A percentile compares a stretch with the other conserved stretches of the same genome.
phyloP scores from a whole-genome alignment of 2,888 invertebrate genomes.

The Cataglyphis albicans region DNA sequence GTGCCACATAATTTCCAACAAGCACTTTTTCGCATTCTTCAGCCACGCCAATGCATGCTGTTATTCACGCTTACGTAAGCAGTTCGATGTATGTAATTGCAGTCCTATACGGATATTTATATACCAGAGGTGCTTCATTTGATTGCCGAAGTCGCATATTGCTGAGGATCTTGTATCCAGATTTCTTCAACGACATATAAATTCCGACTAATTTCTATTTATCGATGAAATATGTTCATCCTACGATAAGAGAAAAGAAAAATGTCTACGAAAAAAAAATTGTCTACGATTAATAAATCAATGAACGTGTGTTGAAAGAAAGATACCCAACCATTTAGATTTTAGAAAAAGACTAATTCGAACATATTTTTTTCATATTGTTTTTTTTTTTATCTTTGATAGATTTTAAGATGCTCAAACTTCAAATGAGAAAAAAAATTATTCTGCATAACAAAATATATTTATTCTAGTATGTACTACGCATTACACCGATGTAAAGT shows the following conservation, averaged over 20 bases:
- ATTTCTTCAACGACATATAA: not conserved
- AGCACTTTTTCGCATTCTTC: slow-evolving; percentile 11
- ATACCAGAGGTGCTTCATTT: not conserved
- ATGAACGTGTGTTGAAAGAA: not conserved
- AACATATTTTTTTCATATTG: not conserved
- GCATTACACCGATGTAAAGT: not conserved
- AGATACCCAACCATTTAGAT: not conserved
- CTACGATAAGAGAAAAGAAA: not conserved
- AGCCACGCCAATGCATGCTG: not conserved
- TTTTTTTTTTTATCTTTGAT: not conserved
- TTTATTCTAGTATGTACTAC: not conserved
- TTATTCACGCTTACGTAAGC: slow-evolving; percentile 25
- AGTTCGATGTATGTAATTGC: slow-evolving; percentile 15
- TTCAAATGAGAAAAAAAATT: not conserved
- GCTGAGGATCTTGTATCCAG: not conserved
- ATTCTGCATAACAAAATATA: not conserved
- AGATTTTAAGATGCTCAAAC: not conserved
- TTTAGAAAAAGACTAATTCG: not conserved
- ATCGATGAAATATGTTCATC: not conserved
- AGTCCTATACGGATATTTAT: slow-evolving; percentile 5
- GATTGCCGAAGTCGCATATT: not conserved
- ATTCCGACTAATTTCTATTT: not conserved
- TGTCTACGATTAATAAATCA: not conserved
- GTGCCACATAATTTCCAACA: slow-evolving; percentile 14
- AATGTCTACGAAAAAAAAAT: not conserved